Evolutionary conservation across 1,140 invertebrate genomes (phyloP).

Genomic region (Zophobas atratus): DNA sequence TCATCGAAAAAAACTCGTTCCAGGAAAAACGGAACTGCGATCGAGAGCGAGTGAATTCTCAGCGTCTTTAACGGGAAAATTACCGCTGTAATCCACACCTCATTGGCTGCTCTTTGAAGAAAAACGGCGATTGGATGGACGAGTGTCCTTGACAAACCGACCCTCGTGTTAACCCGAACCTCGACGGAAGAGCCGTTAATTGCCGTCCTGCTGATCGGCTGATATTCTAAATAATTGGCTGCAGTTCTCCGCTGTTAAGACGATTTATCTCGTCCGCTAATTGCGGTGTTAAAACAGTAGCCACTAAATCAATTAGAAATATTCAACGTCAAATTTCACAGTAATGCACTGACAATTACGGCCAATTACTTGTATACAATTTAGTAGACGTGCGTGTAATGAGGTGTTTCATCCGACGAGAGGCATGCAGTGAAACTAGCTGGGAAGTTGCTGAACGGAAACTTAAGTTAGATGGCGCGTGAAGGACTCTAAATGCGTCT

Average conservation of each 20-base stretch:
- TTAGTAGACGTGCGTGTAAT: conserved; percentile 42
- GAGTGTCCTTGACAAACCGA: no score
- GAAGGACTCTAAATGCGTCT: conserved; percentile 31
- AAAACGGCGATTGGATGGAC: no score
- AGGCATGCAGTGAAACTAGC: conserved; percentile 38
- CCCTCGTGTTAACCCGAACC: no score
- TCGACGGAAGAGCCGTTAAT: no score
- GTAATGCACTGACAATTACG: conserved; percentile 40
- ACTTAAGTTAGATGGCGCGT: conserved; percentile 43
- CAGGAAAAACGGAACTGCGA: no score
- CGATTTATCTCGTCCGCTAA: conserved; percentile 30
- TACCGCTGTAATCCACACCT: no score
- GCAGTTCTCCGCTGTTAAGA: conserved; percentile 1
- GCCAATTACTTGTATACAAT: conserved; percentile 41
- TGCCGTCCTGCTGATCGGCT: neutral
- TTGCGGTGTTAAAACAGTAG: conserved; percentile 40
- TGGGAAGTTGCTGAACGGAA: conserved; percentile 32
- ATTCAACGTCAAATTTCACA: conserved; percentile 43
- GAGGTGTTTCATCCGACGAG: conserved; percentile 41
- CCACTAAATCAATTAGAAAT: conserved; percentile 39
- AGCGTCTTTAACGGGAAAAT: no score
- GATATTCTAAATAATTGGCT: neutral
- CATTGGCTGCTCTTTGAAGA: no score
- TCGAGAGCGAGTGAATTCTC: no score
- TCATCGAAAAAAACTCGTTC: no score